Evolutionary conservation across 2,113 vertebrate species (phyloP).

Genomic region (Machaerirhynchus nigripectus): DNA sequence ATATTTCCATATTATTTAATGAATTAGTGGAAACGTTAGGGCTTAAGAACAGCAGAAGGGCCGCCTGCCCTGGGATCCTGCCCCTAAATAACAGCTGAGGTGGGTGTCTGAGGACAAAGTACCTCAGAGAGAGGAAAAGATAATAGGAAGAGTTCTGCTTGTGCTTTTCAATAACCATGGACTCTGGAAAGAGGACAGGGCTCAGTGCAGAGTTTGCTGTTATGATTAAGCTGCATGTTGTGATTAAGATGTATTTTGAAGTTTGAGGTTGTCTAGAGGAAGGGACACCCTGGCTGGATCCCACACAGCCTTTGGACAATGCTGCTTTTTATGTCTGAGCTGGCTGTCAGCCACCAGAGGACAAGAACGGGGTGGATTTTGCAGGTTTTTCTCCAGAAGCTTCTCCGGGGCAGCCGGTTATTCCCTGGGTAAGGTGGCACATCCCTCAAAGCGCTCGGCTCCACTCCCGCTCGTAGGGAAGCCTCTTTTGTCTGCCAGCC

Average conservation of each 20-base stretch:
- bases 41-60: background rate
- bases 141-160: background rate
- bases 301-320: background rate
- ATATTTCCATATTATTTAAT: background rate
- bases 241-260: background rate
- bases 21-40: background rate
- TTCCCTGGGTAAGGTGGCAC: background rate
- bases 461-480: background rate
- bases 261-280: background rate
- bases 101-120: background rate
- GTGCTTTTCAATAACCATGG: background rate
- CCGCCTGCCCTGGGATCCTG: background rate
- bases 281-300: background rate
- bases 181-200: background rate
- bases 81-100: background rate
- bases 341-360: background rate
- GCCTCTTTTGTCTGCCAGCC: slow-evolving; percentile 59
- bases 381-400: background rate
- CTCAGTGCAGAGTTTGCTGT: background rate
- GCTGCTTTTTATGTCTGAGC: background rate
- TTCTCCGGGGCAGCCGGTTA: background rate
- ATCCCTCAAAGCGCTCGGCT: background rate
- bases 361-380: accelerated
- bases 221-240: background rate
- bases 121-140: background rate